Percentiles rank a stretch among this genome's conserved stretches.
Conservation (phyloP, 2,888 invertebrate species). For the Hyposoter didymator region DNA sequence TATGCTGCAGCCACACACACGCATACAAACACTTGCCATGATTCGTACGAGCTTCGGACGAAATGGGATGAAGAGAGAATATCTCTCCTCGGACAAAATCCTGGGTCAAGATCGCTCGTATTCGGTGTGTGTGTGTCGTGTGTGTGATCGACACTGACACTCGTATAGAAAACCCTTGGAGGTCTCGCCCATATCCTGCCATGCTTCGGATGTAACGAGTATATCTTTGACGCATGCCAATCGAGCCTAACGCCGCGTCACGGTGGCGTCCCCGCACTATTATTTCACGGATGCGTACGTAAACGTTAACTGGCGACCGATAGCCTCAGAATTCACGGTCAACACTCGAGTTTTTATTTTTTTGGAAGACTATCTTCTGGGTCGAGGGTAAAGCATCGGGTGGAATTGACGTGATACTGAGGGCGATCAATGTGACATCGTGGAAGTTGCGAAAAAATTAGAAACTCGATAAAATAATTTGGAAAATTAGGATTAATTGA, state of each 20-base stretch:
- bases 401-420: too few relatives aligned
- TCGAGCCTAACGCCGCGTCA: conserved; percentile 73
- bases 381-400: too few relatives aligned
- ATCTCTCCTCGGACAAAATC: conserved; percentile 34
- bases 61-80: background rate
- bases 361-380: background rate
- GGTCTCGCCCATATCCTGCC: conserved; percentile 43
- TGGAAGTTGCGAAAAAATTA: too few relatives aligned
- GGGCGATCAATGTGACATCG: too few relatives aligned
- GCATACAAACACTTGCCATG: background rate
- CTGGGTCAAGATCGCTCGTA: conserved; percentile 45
- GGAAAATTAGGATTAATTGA: background rate
- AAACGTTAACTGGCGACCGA: background rate
- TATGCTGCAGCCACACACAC: background rate
- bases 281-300: background rate
- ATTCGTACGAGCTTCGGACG: background rate
- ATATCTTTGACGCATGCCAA: conserved; percentile 82
- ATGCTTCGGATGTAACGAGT: conserved; percentile 71
- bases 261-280: conserved; percentile 48
- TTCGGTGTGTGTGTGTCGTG: background rate
- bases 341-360: background rate
- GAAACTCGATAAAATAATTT: background rate
- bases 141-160: conserved; percentile 43
- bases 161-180: conserved; percentile 21
- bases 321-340: background rate